These are phyloP conservation scores for Epinephelus moara DNA, from an alignment of 2,113 vertebrate species.

Conservation along the genomic window DNA sequence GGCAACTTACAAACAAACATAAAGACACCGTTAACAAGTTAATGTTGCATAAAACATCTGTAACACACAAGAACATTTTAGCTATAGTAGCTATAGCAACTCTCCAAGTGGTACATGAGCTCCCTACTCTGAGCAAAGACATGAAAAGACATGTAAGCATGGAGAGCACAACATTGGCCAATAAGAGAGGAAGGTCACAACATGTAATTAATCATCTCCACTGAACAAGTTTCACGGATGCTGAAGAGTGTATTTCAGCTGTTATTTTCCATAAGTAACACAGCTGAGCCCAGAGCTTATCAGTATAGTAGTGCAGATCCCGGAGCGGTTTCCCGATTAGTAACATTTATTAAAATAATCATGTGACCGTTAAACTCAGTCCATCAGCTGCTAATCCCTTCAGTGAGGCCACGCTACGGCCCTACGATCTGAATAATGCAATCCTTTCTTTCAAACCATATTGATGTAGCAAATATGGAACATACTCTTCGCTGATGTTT, in stretches of 20 bases:
- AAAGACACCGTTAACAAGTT: slow-evolving; percentile 1
- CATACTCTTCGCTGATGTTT: not conserved
- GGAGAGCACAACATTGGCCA: slow-evolving; percentile 1
- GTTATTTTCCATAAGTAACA: slow-evolving; percentile 9
- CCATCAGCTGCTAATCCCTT: slow-evolving; percentile 7
- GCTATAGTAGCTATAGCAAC: slow-evolving; percentile 21
- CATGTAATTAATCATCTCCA: slow-evolving; percentile 35
- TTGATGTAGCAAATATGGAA: not conserved
- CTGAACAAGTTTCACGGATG: slow-evolving; percentile 9
- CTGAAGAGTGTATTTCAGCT: not conserved
- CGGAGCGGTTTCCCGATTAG: slow-evolving; percentile 10
- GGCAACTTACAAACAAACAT: slow-evolving; percentile 23
- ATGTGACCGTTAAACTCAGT: slow-evolving; percentile 3
- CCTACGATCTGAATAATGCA: slow-evolving; percentile 19
- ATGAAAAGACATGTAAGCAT: slow-evolving; percentile 4
- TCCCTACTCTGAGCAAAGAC: slow-evolving; percentile 8
- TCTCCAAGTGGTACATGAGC: not conserved
- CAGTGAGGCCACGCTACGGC: not conserved
- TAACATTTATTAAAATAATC: slow-evolving; percentile 20
- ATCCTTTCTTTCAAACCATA: slow-evolving; percentile 27
- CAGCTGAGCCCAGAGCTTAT: not conserved
- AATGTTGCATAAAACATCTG: slow-evolving; percentile 48
- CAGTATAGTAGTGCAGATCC: not conserved
- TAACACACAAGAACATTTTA: slow-evolving; percentile 35
- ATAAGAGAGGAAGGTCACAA: slow-evolving; percentile 26